phyloP scores from a whole-genome alignment of 2,113 vertebrate genomes.

The Telmatochromis bifrenatus region DNA sequence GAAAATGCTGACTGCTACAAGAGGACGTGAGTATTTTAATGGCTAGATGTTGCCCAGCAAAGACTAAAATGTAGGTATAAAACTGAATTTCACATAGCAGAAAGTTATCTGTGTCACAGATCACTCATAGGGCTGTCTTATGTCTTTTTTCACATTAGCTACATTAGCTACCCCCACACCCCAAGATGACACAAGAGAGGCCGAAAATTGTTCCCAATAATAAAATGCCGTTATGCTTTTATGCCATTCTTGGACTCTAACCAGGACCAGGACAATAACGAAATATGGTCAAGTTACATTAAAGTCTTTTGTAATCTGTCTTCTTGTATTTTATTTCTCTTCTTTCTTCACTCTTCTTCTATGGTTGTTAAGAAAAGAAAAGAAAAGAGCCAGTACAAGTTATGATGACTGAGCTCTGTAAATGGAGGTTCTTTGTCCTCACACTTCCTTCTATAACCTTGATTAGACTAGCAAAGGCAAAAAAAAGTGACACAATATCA shows the following conservation, averaged over 20 bases:
- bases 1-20: neutral
- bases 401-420: neutral
- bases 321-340: neutral
- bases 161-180: neutral
- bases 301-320: neutral
- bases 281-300: neutral
- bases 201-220: neutral
- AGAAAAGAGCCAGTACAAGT: neutral
- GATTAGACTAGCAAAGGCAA: conserved; percentile 5
- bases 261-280: neutral
- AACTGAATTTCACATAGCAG: neutral
- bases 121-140: neutral
- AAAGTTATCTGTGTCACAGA: neutral
- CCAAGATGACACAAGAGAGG: neutral
- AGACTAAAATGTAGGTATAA: neutral
- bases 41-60: neutral
- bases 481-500: conserved; percentile 12
- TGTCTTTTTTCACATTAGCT: neutral
- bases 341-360: neutral
- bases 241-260: neutral
- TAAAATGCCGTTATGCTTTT: neutral
- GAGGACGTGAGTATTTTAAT: neutral
- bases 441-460: neutral
- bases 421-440: neutral
- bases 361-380: neutral